Conservation (phyloP, 2,797 vertebrate genomes). For the Pseudochirops corinnae region DNA sequence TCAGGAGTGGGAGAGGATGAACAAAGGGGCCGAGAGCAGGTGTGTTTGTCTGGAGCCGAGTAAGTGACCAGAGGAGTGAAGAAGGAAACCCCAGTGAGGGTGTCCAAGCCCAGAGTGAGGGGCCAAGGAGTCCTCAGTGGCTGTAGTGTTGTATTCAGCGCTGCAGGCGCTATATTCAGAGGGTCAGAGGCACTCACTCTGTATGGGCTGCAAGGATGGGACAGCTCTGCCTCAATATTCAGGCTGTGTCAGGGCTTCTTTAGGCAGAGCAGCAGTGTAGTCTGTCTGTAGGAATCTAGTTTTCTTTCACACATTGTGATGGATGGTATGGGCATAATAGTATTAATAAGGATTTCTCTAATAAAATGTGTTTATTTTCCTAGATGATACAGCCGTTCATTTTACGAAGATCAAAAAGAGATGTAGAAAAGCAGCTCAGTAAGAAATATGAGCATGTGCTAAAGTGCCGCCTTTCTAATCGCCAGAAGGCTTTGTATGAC, state of each 20-base stretch:
- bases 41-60: neutral
- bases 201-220: neutral
- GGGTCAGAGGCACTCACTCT: neutral
- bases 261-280: neutral
- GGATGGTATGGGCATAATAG: neutral
- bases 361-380: neutral
- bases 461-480: slow-evolving; percentile 91
- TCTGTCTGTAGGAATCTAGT: neutral
- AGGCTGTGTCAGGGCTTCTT: neutral
- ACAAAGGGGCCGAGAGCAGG: neutral
- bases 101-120: neutral
- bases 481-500: slow-evolving; percentile 94
- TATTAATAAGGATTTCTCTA: neutral
- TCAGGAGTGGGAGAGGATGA: neutral
- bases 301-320: neutral
- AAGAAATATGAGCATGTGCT: slow-evolving; percentile 95
- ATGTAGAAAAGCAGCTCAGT: slow-evolving; percentile 94
- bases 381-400: slow-evolving; percentile 96
- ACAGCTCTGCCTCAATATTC: neutral
- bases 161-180: neutral
- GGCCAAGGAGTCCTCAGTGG: neutral
- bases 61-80: neutral
- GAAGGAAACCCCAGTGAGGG: neutral
- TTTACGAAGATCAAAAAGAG: slow-evolving; percentile 93
- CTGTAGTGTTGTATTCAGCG: neutral